Evolutionary conservation across 2,797 vertebrate species (phyloP).

Genomic region (Tauraco hartlaubi): DNA sequence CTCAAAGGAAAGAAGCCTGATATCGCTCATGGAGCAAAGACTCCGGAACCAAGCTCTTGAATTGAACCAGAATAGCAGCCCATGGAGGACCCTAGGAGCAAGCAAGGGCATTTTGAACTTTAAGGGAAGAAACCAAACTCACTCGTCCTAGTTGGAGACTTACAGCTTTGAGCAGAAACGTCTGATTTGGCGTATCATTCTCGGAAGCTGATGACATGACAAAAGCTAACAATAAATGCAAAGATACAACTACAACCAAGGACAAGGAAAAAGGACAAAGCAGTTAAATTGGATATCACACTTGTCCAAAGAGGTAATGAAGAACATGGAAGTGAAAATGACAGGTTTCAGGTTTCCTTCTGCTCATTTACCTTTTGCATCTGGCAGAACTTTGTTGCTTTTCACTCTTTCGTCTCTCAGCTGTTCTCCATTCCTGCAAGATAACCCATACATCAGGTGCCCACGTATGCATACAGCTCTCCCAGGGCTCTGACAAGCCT

Average conservation of each 20-base stretch:
- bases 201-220: not conserved
- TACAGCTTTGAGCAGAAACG: not conserved
- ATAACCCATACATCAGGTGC: not conserved
- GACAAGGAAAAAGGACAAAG: not conserved
- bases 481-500: not conserved
- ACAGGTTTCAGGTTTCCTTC: not conserved
- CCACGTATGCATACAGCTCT: not conserved
- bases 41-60: not conserved
- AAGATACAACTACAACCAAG: not conserved
- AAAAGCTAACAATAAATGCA: not conserved
- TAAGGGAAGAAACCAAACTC: not conserved
- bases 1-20: conserved; percentile 26
- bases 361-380: not conserved
- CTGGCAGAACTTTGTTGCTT: not conserved
- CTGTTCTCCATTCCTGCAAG: not conserved
- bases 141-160: not conserved
- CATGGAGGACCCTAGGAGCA: not conserved
- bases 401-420: not conserved
- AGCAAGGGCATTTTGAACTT: not conserved
- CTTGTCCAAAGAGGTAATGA: not conserved
- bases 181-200: not conserved
- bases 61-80: not conserved
- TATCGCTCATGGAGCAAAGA: not conserved
- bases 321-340: not conserved
- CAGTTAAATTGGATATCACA: not conserved